Percentiles rank a stretch among this genome's conserved stretches.
phyloP scores from a whole-genome alignment of 1,140 invertebrate species.

The Aplysia californica region DNA sequence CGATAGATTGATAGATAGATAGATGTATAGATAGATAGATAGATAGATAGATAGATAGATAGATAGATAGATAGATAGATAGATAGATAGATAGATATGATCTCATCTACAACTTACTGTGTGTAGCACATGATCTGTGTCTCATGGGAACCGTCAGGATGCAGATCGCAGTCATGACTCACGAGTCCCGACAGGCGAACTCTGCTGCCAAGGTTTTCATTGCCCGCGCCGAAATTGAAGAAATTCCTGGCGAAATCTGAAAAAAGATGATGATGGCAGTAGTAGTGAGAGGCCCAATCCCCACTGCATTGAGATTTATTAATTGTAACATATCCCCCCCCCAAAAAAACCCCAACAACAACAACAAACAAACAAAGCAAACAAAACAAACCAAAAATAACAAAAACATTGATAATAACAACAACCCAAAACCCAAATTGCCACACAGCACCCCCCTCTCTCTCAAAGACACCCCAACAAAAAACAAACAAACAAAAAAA shows the following conservation, averaged over 20 bases:
- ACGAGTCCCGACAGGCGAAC: constrained; percentile 28
- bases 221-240: constrained; percentile 43
- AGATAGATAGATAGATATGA: too few relatives aligned
- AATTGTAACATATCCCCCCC: too few relatives aligned
- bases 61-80: too few relatives aligned
- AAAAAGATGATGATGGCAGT: background rate
- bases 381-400: too few relatives aligned
- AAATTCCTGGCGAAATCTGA: constrained; percentile 36
- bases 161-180: constrained; percentile 40
- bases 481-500: too few relatives aligned
- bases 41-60: too few relatives aligned
- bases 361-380: too few relatives aligned
- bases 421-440: background rate
- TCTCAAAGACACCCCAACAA: too few relatives aligned
- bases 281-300: background rate
- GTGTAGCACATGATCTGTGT: constrained; percentile 39
- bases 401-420: background rate
- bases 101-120: too few relatives aligned
- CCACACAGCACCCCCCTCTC: background rate
- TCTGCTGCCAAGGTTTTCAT: constrained; percentile 43
- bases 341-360: too few relatives aligned
- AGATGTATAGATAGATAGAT: too few relatives aligned
- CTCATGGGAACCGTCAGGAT: constrained; percentile 41
- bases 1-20: too few relatives aligned
- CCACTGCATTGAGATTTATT: background rate